Base-by-base conservation (phyloP, 2,797 vertebrate species). In the Liparis tanakae region DNA sequence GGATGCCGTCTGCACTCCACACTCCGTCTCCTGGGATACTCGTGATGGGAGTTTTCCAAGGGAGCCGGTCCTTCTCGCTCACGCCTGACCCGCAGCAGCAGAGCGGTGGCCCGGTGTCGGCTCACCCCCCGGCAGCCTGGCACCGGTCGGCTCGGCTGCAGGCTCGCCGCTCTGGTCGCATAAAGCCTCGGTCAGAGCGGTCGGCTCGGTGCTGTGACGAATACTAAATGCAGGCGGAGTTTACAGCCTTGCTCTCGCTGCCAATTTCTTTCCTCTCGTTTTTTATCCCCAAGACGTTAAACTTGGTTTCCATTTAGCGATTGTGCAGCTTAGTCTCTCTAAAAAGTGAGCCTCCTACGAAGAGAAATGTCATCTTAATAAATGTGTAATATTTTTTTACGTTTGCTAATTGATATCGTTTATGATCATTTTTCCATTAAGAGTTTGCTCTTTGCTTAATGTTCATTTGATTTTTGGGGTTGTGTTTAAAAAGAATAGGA, bases 121-220 rank as follows among this genome's bases (percentile, higher is more conserved):
- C 75, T 85, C 81, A 71, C 80, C 71, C 70, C 61, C 84, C 43
- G 76, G 17, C 70, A 58, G 75, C 59, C 74, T 84, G 82, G 70
- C 83, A 83, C 74, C 34, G 71, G 74, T 67, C 69, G 1, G 83
- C 81, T 87, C 82, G 87, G 83, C 78, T 84, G 87, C 70, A 67
- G 51, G 74, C 80, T 80, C 68, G 66, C 68, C 74, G 68, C 70
- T 73, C 78, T 59, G 51, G 8, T 50, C 15, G 72, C 70, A 82
- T 65, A 79, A 87, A 86, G 78, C 78, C 72, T 72, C 37, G 8
- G 56, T 67, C 71, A 33, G 39, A 71, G 67, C n/a, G 36, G 41
- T 54, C 74, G 36, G 72, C 70, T 41, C 15, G 46, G 65, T 14
- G 44, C 33, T 53, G 67, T 53, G 54, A 36, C 66, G 85, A 78